Evolutionary conservation across 1,140 invertebrate species (phyloP).

Genomic region (Drosophila sp.): DNA sequence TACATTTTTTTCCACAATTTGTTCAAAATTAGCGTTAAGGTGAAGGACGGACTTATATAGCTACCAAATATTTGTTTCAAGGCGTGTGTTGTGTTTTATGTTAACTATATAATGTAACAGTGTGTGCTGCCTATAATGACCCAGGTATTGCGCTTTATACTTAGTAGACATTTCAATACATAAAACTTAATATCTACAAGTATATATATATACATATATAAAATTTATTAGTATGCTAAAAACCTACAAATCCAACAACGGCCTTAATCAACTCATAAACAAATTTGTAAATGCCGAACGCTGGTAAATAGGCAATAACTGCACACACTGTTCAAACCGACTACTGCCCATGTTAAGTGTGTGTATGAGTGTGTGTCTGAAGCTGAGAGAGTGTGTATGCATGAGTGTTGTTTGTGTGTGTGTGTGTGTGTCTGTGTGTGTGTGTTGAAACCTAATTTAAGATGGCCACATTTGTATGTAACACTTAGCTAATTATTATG

Average conservation of each 20-base stretch:
- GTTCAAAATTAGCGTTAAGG: slow-evolving; percentile 67
- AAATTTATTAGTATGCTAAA: slow-evolving; percentile 38
- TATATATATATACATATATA: slow-evolving; percentile 44
- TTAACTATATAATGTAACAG: slow-evolving; percentile 56
- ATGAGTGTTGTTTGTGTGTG: slow-evolving; percentile 11
- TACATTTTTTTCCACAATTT: slow-evolving; percentile 59
- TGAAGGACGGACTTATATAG: slow-evolving; percentile 12
- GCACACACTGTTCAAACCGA: slow-evolving; percentile 71
- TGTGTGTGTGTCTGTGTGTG: slow-evolving; percentile 37
- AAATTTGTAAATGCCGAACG: slow-evolving; percentile 30
- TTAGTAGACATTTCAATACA: slow-evolving; percentile 69
- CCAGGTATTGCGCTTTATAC: slow-evolving; percentile 47
- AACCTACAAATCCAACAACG: slow-evolving; percentile 68
- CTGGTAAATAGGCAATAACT: slow-evolving; percentile 45
- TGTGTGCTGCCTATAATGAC: slow-evolving; percentile 58
- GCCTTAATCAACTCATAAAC: slow-evolving; percentile 68
- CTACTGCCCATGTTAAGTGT: slow-evolving; percentile 73
- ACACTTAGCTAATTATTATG: slow-evolving; percentile 70
- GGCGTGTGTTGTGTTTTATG: slow-evolving; percentile 43
- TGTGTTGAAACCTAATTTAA: slow-evolving; percentile 61
- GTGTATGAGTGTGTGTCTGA: slow-evolving; percentile 27
- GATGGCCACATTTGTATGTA: slow-evolving; percentile 74
- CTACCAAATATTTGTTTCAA: slow-evolving; percentile 17
- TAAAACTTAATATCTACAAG: slow-evolving; percentile 49
- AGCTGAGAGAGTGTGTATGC: slow-evolving; percentile 5